A percentile compares a stretch with the other conserved stretches of the same genome.
phyloP scores from a whole-genome alignment of 2,113 vertebrate genomes.

The Eclectus roratus region DNA sequence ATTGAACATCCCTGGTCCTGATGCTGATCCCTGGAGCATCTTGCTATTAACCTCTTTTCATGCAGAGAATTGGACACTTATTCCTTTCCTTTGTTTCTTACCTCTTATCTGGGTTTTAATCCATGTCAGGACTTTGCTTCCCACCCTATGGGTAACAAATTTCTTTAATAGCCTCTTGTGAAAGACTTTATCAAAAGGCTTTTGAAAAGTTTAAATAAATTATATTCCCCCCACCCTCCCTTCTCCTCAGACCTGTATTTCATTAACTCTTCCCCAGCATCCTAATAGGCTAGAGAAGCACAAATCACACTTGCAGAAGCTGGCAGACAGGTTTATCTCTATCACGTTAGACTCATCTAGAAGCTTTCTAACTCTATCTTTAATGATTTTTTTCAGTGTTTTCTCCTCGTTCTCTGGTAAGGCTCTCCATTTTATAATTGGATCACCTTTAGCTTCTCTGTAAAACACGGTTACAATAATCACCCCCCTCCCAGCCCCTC shows the following conservation, averaged over 20 bases:
- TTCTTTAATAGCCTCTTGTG: conserved; percentile 59
- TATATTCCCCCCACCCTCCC: background rate
- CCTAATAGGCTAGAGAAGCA: conserved; percentile 26
- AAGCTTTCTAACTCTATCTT: conserved; percentile 46
- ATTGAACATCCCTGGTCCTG: conserved; percentile 57
- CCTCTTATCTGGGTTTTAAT: conserved; percentile 64
- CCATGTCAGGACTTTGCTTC: conserved; percentile 58
- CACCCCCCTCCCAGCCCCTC: background rate
- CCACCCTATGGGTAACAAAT: conserved; percentile 52
- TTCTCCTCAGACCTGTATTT: conserved; percentile 10
- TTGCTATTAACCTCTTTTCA: conserved; percentile 71
- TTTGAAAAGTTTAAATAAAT: conserved; percentile 70
- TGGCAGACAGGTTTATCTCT: conserved; percentile 29
- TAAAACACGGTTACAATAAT: background rate
- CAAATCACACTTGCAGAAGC: conserved; percentile 2
- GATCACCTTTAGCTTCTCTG: conserved; percentile 28
- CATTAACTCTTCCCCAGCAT: conserved; percentile 48
- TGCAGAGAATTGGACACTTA: conserved; percentile 50
- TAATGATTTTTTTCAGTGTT: conserved; percentile 34
- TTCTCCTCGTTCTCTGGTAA: background rate
- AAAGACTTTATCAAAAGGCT: conserved; percentile 67
- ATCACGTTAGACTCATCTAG: background rate
- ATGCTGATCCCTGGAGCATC: conserved; percentile 61
- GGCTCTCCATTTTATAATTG: background rate
- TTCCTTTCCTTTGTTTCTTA: conserved; percentile 57